Evolutionary conservation across 2,113 vertebrate species (phyloP), one percentile per base, ranked within the genome.

Genomic region (Arvicanthis niloticus): DNA sequence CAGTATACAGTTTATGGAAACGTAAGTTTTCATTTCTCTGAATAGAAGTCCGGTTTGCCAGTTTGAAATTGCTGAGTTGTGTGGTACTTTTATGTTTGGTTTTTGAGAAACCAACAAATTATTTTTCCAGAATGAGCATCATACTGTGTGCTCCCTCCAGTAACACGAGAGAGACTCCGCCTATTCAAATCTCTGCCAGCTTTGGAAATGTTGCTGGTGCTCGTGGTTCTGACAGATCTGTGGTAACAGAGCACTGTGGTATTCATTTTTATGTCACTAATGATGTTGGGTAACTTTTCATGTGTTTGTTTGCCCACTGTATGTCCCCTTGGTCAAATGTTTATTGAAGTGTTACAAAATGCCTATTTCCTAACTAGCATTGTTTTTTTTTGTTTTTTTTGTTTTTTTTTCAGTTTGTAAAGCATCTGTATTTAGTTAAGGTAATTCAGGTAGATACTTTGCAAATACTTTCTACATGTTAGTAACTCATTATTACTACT

Each of bases 401-500:
- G 88, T 88, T 62, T 85, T 85, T 10, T 24, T 68, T 65, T 67
- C 1, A 78, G 73, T 19, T 94, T 93, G 84, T 91, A 75, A 73
- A 40, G 60, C 40, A 68, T 95, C 88, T 97, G 89, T 56, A 53
- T 88, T 45, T n/a, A 62, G n/a, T 89, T 58, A 78, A 93, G 56
- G 77, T 68, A 67, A 7, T 51, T 95, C 56, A 93, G n/a, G 87
- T 45, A 95, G n/a, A 72, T 24, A 24, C 19, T 34, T 76, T 93
- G 29, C 21, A 91, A 77, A 70, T 56, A 81, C 31, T 53, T 21
- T 80, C 77, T 53, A 8, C 48, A 37, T 37, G 48, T 77, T 45
- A 78, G 45, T 34, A 78, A 31, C 26, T 17, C 76, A 34, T 51
- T 78, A 34, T 51, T 78, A 51, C 76, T 34, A 78, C 13, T 78